Base-by-base conservation (phyloP, 2,797 vertebrate genomes). In the Sebastes taczanowskii region DNA sequence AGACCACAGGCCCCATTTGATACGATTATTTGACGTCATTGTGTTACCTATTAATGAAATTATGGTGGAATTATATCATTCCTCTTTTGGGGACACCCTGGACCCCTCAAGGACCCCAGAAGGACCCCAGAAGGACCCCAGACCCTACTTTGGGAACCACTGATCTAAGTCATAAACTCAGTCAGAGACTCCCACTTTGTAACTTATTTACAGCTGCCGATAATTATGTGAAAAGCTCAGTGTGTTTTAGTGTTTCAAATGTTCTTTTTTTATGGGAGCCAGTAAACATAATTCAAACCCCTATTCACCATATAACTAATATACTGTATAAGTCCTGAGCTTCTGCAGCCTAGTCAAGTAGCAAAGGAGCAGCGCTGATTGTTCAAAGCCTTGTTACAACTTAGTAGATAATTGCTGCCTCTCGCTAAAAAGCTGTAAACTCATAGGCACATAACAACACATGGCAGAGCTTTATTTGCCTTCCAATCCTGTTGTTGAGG, bases 391-490 rank as follows among this genome's bases (percentile, higher is more conserved):
- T 55, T 46, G 55, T 79, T 68, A 79, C 74, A 79, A 81, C 80
- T 77, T 72, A 59, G 14, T 64, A 72, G 63, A 78, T 77, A 84
- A 85, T 67, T 78, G 59, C 77, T 46, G 38, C 63, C 55, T 79
- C 35, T 53, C 18, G 10, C 38, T 56, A 60, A 76, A 80, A 84
- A 76, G 46, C 58, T 68, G 53, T 61, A 67, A 81, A 84, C 42
- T 67, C 77, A 66, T 35, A 63, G 71, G 32, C 62, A 66, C 46
- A 29, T 29, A 83, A 71, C 71, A 80, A 79, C 86, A 91, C 82
- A 84, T 78, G 86, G 83, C 78, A 46, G 25, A 73, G 64, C 72
- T 77, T 86, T 77, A 59, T 83, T 83, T 88, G 60, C 30, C 10
- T 71, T 88, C 52, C 71, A 58, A 81, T 70, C 64, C 56, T 63